Conservation (phyloP, 2,113 vertebrate species). For the Mesocricetus auratus region DNA sequence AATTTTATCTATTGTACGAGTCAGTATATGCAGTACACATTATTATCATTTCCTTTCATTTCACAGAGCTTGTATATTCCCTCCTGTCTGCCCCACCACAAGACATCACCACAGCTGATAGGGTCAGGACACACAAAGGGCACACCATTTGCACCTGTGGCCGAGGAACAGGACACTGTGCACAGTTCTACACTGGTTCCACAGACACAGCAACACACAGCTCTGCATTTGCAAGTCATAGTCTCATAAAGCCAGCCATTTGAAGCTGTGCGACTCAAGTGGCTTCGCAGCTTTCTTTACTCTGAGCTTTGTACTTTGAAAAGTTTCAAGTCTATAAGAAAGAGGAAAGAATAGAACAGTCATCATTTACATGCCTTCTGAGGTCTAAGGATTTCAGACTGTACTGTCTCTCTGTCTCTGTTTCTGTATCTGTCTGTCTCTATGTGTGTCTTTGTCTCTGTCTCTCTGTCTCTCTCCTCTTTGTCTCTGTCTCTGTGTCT, state of each 20-base stretch:
- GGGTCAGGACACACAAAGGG: not conserved
- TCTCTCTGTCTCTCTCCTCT: not conserved
- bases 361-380: not conserved
- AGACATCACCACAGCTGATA: not conserved
- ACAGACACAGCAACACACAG: not conserved
- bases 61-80: not conserved
- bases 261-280: not conserved
- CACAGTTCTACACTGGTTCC: not conserved
- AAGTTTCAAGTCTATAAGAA: slow-evolving; percentile 10
- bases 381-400: not conserved
- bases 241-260: not conserved
- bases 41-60: not conserved
- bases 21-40: not conserved
- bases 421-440: not conserved
- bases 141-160: not conserved
- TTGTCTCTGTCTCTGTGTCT: not conserved
- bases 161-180: not conserved
- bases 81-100: not conserved
- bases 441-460: not conserved
- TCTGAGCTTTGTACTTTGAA: slow-evolving; percentile 26
- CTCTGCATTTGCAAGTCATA: not conserved
- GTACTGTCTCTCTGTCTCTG: not conserved
- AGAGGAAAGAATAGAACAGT: not conserved
- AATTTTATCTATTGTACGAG: not conserved
- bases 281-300: not conserved